Evolutionary conservation across 2,113 vertebrate genomes (phyloP), one percentile per base, ranked within the genome.

Genomic region (Cebidichthys violaceus): DNA sequence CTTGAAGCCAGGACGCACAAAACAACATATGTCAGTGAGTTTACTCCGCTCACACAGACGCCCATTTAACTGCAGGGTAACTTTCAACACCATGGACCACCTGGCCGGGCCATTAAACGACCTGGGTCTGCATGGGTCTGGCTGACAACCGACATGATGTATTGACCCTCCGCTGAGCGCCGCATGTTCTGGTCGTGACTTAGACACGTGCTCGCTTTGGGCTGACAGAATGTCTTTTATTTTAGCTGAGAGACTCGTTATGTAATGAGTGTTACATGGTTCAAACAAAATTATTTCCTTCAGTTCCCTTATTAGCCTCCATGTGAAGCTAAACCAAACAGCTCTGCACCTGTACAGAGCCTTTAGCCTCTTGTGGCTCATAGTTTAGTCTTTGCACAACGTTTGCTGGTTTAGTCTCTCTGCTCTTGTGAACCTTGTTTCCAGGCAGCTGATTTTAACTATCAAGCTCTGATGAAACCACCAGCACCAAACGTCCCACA

Each of bases 61-160:
- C n/a, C 59, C 52, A 6, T 85, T 79, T 66, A 54, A 84, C 83
- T 74, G 75, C 60, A 62, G 59, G 61, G 37, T 9, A 39, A 54
- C 69, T 84, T 79, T 85, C 27, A 0, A 71, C 80, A 72, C 66
- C 1, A 72, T 9, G 24, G 90, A 82, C 85, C 88, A 83, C 87
- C 87, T 82, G 85, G 82, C 77, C 17, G 9, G 68, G 70, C 74
- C 74, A 60, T 79, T 70, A 77, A 74, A 52, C 57, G 29, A 68
- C 39, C 43, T 64, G 17, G 55, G 69, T 75, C 47, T 84, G 75
- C 79, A 31, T 81, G 61, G 75, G 70, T 85, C 67, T 79, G 79
- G 74, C 81, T 86, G 69, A 83, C 62, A 71, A 60, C 66, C 78
- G 85, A 77, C 80, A 75, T 87, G 77, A 85, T 85, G 84, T 82